Evolutionary conservation across 1,140 invertebrate genomes (phyloP).

Genomic region (Carposina sasakii): DNA sequence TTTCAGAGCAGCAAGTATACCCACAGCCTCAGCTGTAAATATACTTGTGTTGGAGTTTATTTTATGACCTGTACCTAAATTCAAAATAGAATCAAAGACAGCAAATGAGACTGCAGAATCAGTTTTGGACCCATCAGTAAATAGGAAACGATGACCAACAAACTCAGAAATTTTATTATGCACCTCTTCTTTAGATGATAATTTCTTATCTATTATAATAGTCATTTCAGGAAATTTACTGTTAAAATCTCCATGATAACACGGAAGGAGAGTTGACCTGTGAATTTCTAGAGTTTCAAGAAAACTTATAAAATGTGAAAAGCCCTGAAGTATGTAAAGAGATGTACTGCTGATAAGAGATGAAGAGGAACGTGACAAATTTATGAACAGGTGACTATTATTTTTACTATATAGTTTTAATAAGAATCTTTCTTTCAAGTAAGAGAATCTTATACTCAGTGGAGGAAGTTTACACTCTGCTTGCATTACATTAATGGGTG

Average conservation of each 20-base stretch:
- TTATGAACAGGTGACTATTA: not conserved
- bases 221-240: conserved; percentile 6
- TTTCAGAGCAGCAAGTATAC: not conserved
- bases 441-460: conserved; percentile 14
- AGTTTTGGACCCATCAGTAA: conserved; percentile 3
- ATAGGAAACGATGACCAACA: not conserved
- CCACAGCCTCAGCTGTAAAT: not conserved
- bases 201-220: not conserved
- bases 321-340: conserved; percentile 2
- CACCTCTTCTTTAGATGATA: conserved; percentile 2
- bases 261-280: not conserved
- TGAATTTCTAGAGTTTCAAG: not conserved
- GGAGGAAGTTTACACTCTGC: conserved; percentile 17
- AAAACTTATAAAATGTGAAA: not conserved
- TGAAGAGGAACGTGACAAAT: not conserved
- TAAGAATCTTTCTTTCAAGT: conserved; percentile 7
- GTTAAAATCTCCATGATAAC: not conserved
- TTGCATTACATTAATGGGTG: conserved; percentile 19
- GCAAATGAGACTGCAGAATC: not conserved
- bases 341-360: not conserved
- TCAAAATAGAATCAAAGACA: not conserved
- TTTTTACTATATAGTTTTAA: conserved; percentile 1
- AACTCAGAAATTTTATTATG: not conserved
- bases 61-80: not conserved
- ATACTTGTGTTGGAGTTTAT: not conserved